These are phyloP conservation scores for Halichoeres trimaculatus DNA, from an alignment of 2,113 vertebrate genomes.

Conservation along the genomic window DNA sequence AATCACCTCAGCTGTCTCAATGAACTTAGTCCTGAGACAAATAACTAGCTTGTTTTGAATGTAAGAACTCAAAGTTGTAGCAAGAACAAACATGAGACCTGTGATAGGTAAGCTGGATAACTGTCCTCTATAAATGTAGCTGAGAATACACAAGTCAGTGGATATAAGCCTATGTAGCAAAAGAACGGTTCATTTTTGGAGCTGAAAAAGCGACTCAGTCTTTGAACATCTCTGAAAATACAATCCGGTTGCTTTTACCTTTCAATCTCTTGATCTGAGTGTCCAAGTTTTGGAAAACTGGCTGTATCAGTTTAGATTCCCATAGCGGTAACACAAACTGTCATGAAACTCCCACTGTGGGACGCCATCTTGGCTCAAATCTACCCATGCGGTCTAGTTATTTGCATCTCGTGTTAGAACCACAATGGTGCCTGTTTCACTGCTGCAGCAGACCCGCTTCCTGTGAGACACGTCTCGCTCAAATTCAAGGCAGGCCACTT, in stretches of 20 bases:
- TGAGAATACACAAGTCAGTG: not conserved
- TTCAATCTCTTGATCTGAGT: slow-evolving; percentile 10
- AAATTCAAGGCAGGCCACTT: not conserved
- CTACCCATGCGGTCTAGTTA: fast-evolving
- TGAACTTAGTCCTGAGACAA: too few species aligned
- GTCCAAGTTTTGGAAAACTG: slow-evolving; percentile 34
- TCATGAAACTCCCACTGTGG: slow-evolving; percentile 10
- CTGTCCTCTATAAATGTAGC: too few species aligned
- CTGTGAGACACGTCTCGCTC: slow-evolving; percentile 73
- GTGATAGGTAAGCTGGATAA: not conserved
- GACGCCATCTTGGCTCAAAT: slow-evolving; percentile 73
- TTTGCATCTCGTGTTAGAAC: slow-evolving; percentile 19
- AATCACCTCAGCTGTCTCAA: too few species aligned
- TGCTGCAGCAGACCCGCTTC: slow-evolving; percentile 7
- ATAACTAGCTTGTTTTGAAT: not conserved
- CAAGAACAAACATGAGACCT: not conserved
- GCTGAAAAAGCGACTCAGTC: not conserved
- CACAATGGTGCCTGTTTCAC: slow-evolving; percentile 76
- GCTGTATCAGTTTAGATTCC: not conserved
- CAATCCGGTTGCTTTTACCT: slow-evolving; percentile 51
- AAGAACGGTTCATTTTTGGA: too few species aligned
- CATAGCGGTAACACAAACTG: not conserved
- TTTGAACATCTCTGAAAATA: not conserved
- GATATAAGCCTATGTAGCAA: not conserved
- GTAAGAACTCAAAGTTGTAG: not conserved